Conservation (phyloP, 2,113 vertebrate genomes). For the Melozone crissalis region DNA sequence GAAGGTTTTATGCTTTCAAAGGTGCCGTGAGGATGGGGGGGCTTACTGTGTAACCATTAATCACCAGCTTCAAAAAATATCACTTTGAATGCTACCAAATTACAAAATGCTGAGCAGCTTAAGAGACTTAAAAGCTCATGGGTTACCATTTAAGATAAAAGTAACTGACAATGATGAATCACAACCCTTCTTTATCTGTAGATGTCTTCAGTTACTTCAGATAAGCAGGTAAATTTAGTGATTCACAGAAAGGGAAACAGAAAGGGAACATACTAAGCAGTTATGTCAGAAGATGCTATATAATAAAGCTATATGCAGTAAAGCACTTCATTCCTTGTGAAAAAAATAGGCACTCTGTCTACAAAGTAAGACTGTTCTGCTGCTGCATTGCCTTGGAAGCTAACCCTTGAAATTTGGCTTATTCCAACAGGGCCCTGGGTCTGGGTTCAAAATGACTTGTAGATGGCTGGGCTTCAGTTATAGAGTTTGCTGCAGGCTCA, state of each 20-base stretch:
- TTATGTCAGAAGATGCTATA: not conserved
- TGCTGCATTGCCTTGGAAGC: not conserved
- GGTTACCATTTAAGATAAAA: constrained; percentile 7
- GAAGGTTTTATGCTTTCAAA: not conserved
- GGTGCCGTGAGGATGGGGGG: not conserved
- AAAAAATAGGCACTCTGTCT: not conserved
- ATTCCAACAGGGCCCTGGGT: not conserved
- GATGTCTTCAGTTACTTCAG: not conserved
- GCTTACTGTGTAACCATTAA: not conserved
- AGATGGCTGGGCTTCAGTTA: not conserved
- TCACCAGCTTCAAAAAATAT: not conserved
- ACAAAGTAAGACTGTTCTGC: not conserved
- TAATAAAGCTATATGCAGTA: not conserved
- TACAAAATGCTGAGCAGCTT: not conserved
- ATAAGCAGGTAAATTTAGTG: constrained; percentile 3
- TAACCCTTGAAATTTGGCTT: not conserved
- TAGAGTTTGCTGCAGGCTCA: not conserved
- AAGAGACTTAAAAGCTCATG: not conserved
- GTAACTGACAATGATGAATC: not conserved
- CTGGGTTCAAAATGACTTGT: not conserved
- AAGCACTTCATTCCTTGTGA: not conserved
- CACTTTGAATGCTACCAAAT: not conserved
- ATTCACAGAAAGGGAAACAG: not conserved
- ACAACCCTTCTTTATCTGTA: not conserved
- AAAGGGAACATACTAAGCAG: not conserved